Base-by-base conservation (phyloP, 2,888 invertebrate species). In the Drosophila greeni region DNA sequence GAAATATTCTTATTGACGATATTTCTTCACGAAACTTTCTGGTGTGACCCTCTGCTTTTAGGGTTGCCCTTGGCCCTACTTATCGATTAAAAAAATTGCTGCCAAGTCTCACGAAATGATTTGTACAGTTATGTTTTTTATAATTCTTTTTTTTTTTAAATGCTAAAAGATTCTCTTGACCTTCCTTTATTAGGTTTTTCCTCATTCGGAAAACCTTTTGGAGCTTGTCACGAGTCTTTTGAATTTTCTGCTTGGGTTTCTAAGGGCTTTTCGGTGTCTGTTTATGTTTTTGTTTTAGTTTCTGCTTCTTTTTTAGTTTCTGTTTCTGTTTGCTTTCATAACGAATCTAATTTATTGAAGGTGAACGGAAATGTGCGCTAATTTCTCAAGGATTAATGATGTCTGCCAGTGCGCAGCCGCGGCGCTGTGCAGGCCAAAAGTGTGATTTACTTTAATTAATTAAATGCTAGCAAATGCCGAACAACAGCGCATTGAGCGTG, bases 331-430 rank as follows among this genome's bases (percentile, higher is more conserved):
- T 29, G 60, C 61, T 49, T 49, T 62, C 62, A 65, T 55, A 64
- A 73, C 73, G 69, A 75, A 78, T 76, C 71, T 73, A 72, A 77
- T 77, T 80, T 70, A 77, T 78, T 80, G 80, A 77, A 75, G 81
- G 78, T 75, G 78, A 80, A 78, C 81, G 78, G 74, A 78, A 75
- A 75, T 77, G 74, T 64, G 72, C 69, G 78, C 81, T 77, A 74
- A 80, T 78, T 80, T 75, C 66, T 52, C 52, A 72, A 72, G 77
- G 81, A 78, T 78, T 74, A 78, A 78, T 78, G 75, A 37, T 64
- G 62, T 52, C 31, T 61, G 45, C 33, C 40, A 16, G 58, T 60
- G 60, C 36, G 62, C 26, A 12, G 40, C 45, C 45, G 45, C 45
- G 43, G 48, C 61, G 59, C 72, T 70, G 49, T 45, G 54, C 58